Evolutionary conservation across 2,113 vertebrate species (phyloP), one percentile per base, ranked within the genome.

Genomic region (Bufo gargarizans): DNA sequence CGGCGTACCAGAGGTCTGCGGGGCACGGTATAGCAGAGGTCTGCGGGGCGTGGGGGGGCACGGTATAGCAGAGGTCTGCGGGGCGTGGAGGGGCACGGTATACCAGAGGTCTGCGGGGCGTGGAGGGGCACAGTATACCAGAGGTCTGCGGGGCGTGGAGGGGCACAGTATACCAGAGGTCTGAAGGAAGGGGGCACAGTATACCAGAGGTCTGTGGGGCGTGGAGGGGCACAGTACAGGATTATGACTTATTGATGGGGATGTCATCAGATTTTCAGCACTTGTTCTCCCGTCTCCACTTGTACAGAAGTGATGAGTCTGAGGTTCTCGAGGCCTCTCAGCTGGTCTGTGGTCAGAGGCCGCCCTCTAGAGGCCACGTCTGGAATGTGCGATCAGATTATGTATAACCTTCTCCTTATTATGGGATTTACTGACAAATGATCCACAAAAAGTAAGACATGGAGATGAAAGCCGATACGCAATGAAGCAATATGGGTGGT

Each of bases 351-450:
- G 55, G n/a, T 58, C 5, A 45, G 20, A 50, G 17, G 17, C 43
- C 71, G 72, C 84, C 84, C 84, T 33, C 71, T 86, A 19, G 71
- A 77, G 84, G 71, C 6, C 69, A 86, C 13, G 58, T 0, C 59
- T 19, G 16, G 55, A 78, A 50, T 12, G 5, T 55, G 47, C 49
- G 61, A 49, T 8, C 65, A 69, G n/a, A 22, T 3, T 6, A 63
- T 5, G 61, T 20, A 7, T 1, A 20, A 9, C 2, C 3, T 7
- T 61, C 63, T 69, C 10, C 33, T 33, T 12, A 22, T 69, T 3
- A 69, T 22, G 22, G 4, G n/a, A 22, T 69, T 53, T 53, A 53
- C 53, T 53, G 53, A 53, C 53, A 53, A 53, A 53, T 53, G 53
- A 53, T 9, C 53, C 53, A 6, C 5, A 53, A 53, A 9, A 53